Conservation (phyloP, 2,113 vertebrate genomes). For the Butorides virescens region DNA sequence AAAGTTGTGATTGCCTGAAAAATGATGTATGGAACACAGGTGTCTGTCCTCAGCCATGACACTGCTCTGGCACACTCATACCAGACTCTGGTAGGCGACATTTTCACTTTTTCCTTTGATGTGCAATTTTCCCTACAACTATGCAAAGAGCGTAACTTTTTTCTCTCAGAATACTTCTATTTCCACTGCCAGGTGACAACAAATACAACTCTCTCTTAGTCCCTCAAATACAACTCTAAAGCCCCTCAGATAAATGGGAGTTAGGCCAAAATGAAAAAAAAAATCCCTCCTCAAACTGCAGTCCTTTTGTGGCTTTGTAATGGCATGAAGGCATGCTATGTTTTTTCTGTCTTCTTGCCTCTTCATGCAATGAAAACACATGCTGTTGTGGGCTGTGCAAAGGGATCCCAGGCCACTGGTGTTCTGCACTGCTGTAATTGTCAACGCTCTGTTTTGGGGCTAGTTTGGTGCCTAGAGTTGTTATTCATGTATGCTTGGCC, state of each 20-base stretch:
- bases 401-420: fast-evolving
- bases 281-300: neutral
- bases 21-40: neutral
- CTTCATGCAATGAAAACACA: neutral
- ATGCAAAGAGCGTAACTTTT: neutral
- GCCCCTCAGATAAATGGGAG: neutral
- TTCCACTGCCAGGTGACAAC: neutral
- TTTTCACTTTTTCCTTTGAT: neutral
- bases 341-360: neutral
- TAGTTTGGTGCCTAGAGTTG: neutral
- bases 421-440: neutral
- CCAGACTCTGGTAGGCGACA: neutral
- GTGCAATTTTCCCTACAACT: neutral
- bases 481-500: neutral
- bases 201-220: neutral
- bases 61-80: neutral
- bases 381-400: neutral
- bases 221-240: neutral
- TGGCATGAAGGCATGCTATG: fast-evolving
- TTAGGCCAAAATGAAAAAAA: neutral
- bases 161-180: neutral
- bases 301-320: neutral
- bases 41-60: neutral
- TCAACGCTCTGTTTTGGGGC: neutral
- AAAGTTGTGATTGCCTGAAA: neutral